Evolutionary conservation across 1,140 invertebrate genomes (phyloP), one percentile per base, ranked within the genome.

Genomic region (Aphelenchoides avenae): DNA sequence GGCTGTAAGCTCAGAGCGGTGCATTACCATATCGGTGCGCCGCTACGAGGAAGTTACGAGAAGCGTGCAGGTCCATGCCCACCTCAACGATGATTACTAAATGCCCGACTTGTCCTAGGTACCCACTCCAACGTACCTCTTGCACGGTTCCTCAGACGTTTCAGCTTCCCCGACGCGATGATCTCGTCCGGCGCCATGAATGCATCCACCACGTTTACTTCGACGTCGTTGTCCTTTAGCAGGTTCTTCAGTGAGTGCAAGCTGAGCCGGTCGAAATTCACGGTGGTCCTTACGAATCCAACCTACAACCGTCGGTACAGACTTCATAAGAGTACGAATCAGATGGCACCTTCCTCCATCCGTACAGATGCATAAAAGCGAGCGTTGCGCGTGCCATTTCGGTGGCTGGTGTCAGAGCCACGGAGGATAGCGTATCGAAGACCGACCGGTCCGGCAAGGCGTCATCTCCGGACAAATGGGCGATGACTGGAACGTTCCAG

Each of bases 401-500:
- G 29, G 64, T 72, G 15, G 73, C 73, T 9, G 73, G 77, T 0
- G 73, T 77, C n/a, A 75, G 37, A 7, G 73, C 74, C 2, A 75
- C 73, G 3, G 73, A 76, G 3, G 70, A 73, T n/a, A 75, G 62
- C n/a, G 73, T 75, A 18, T 74, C 66, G 44, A 76, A 75, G n/a
- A 76, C 55, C 18, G 41, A 26, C 20, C 73, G 64, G 50, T 75
- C 73, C 7, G 65, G 57, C 4, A 75, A 66, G 5, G 57, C 66
- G 46, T 75, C 73, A 40, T 75, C 73, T 36, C 73, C 73, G 36
- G 74, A 77, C 64, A 75, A 58, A 39, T 75, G 73, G 9, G 73
- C 73, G 40, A 75, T 75, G 37, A 75, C 77, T 11, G 73, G 73
- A 7, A 75, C 74, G 34, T 75, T 75, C 73, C 73, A 75, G 5